Conservation (phyloP, 2,113 vertebrate genomes). For the Jaculus jaculus region DNA sequence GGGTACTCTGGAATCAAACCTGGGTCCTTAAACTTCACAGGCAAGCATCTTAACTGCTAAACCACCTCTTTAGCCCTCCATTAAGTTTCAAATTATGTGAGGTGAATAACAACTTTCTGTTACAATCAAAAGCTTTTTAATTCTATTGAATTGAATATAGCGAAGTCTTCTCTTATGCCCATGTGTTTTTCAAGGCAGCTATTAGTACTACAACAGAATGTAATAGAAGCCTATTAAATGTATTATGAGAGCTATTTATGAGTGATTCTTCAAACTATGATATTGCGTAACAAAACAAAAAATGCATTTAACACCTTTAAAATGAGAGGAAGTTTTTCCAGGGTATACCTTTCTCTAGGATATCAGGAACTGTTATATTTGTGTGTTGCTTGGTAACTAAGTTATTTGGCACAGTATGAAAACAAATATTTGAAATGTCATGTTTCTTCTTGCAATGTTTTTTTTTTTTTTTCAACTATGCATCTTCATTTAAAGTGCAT, state of each 20-base stretch:
- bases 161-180: neutral
- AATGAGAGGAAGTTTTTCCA: neutral
- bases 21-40: no score
- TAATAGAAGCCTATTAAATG: neutral
- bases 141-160: neutral
- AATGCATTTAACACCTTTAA: neutral
- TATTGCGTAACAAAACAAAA: neutral
- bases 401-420: neutral
- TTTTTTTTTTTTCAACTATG: neutral
- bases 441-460: neutral
- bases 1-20: no score
- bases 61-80: no score
- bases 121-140: neutral
- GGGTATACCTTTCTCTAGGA: neutral
- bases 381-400: conserved; percentile 10
- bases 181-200: neutral
- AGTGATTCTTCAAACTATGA: neutral
- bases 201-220: neutral
- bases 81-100: neutral
- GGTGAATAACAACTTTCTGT: neutral
- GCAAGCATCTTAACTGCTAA: no score
- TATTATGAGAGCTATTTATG: neutral
- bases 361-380: neutral
- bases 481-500: neutral
- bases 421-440: neutral